A percentile compares a stretch with the other conserved stretches of the same genome.
phyloP scores from a whole-genome alignment of 2,797 vertebrate genomes.

The Loris lydekkerianus region DNA sequence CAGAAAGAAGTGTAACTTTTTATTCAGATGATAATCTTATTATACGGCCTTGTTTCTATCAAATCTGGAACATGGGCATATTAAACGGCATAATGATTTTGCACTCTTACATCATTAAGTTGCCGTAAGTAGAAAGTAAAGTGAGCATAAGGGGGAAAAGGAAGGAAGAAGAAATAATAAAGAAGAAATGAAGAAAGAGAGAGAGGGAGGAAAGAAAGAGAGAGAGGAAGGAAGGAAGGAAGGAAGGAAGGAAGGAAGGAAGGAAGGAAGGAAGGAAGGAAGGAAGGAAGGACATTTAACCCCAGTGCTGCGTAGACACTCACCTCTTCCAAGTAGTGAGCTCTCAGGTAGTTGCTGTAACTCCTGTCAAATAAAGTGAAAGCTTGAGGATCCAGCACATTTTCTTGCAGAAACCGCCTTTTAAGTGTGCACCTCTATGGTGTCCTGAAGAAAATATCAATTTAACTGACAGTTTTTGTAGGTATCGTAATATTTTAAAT shows the following conservation, averaged over 20 bases:
- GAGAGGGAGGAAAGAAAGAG: too few species aligned
- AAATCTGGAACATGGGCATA: neutral
- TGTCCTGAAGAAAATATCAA: slow-evolving; percentile 49
- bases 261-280: rapidly evolving
- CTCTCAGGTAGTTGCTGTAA: neutral
- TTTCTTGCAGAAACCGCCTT: slow-evolving; percentile 38
- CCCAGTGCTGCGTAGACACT: neutral
- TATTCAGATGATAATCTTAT: neutral
- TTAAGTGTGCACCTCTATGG: neutral
- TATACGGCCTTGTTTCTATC: neutral
- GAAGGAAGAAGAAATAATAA: too few species aligned
- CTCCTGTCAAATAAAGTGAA: neutral
- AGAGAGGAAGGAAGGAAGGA: too few species aligned
- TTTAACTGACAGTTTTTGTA: slow-evolving; percentile 50
- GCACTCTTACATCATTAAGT: neutral
- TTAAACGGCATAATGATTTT: neutral
- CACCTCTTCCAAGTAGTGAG: neutral
- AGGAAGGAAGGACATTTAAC: neutral
- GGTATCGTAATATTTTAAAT: neutral
- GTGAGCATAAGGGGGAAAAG: neutral
- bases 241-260: rapidly evolving
- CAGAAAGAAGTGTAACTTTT: neutral
- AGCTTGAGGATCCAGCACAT: neutral
- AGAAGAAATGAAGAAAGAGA: rapidly evolving
- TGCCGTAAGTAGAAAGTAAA: neutral